Conservation (phyloP, 2,888 invertebrate genomes). For the Ligdia adustata region DNA sequence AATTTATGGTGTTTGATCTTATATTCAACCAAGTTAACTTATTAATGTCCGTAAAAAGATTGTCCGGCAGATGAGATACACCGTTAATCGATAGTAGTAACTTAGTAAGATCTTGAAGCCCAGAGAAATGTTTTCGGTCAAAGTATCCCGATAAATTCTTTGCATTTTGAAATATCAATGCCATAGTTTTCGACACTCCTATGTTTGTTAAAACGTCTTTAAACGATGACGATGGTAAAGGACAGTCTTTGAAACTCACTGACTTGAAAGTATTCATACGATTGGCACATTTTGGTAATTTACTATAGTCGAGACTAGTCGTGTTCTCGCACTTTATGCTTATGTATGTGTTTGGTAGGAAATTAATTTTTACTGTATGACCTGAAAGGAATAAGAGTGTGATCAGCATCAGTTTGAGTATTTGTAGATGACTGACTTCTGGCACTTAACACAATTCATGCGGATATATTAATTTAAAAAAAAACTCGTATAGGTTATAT, state of each 20-base stretch:
- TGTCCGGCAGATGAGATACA: slow-evolving; percentile 83
- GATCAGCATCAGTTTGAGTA: too few relatives aligned
- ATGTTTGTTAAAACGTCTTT: slow-evolving; percentile 73
- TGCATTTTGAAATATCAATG: slow-evolving; percentile 81
- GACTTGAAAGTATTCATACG: slow-evolving; percentile 67
- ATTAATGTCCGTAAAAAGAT: slow-evolving; percentile 84
- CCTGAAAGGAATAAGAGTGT: slow-evolving; percentile 69
- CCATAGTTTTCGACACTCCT: slow-evolving; percentile 77
- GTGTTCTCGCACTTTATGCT: slow-evolving; percentile 73
- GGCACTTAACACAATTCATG: too few relatives aligned
- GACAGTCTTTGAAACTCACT: slow-evolving; percentile 81
- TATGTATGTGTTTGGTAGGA: slow-evolving; percentile 71
- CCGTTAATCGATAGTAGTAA: slow-evolving; percentile 85
- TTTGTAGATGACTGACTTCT: too few relatives aligned
- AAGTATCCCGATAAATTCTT: slow-evolving; percentile 82
- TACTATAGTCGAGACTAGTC: slow-evolving; percentile 67
- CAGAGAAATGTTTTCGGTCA: slow-evolving; percentile 83
- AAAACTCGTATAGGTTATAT: too few relatives aligned
- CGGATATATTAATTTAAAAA: too few relatives aligned
- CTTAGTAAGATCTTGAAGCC: slow-evolving; percentile 79
- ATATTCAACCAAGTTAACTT: slow-evolving; percentile 87
- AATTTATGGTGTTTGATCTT: slow-evolving; percentile 83
- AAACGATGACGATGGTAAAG: slow-evolving; percentile 78
- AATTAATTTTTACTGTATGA: slow-evolving; percentile 66
- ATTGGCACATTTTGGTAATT: slow-evolving; percentile 77